Base-by-base conservation (phyloP, 2,113 vertebrate species). In the Sinocyclocheilus grahami region DNA sequence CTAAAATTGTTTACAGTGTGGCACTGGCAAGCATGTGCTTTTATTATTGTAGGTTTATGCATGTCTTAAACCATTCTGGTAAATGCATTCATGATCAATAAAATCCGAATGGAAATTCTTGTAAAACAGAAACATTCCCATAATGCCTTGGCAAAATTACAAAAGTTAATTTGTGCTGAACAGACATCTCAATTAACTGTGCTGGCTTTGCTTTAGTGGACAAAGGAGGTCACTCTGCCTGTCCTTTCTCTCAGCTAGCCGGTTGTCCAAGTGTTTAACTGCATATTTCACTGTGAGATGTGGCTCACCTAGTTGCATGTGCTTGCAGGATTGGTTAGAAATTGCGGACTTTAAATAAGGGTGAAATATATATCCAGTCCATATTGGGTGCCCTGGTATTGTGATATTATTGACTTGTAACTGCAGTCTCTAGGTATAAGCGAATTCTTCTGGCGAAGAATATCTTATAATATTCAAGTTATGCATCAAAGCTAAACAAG, bases 21-120 rank as follows among this genome's bases (percentile, higher is more conserved):
- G 87, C 83, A 65, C 18, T 48, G 89, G 86, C 81, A 83, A 89
- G 87, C 76, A 86, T 84, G 51, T 78, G 85, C 90, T 88, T 71
- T 79, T 87, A 91, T 92, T 92, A 91, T 88, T 88, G 87, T 91
- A 91, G 91, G 87, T 93, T 94, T 92, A 93, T 91, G 90, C 85
- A 71, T 82, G 83, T 92, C 92, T 90, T 92, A 91, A 90, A 91
- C 83, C 88, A 75, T 91, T 92, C 91, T 89, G 89, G 90, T 94
- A 93, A 92, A 91, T 89, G 91, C 85, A 78, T 88, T 91, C 88
- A 82, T 65, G 62, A 90, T 91, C 92, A 89, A 93, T 94, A 92
- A 93, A 92, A 93, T 91, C 91, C 87, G 90, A 89, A 92, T 74
- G 87, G 90, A 55, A 82, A 84, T 67, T 69, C 90, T 87, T 91